Base-by-base conservation (phyloP, 2,797 vertebrate species). In the Anableps anableps region DNA sequence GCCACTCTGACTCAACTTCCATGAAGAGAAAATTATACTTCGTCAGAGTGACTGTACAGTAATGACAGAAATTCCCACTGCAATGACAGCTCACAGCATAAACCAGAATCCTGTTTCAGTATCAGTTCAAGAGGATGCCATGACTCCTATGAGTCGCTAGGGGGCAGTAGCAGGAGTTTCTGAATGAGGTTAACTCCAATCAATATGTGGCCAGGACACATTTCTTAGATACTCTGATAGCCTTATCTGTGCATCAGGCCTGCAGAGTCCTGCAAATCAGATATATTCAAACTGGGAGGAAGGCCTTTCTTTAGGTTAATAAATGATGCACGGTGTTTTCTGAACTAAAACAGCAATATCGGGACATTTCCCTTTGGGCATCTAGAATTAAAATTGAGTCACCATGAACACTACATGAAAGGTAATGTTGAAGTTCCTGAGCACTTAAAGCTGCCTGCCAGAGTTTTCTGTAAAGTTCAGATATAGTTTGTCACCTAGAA, bases 121-220 rank as follows among this genome's bases (percentile, higher is more conserved):
- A 31, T 43, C 31, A 0, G 9, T 6, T 48, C 4, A 17, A 75
- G 13, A 38, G 29, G 16, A 38, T 66, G 66, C 13, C 4, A 47
- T 81, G 36, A 29, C 26, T 68, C 17, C 17, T 43, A 51, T 26
- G 0, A n/a, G 38, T 72, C 86, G 87, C 75, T 66, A 87, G 88
- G 75, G 38, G 83, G 86, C 50, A 76, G 71, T 77, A 26, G 60
- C 3, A 34, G 26, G 4, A 50, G 45, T 74, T 29, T 58, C 8
- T 45, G 60, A 10, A 58, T 43, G 58, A 71, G 29, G 48, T 7
- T 21, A 77, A 45, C 0, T 3, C 13, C 26, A 29, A 70, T 19
- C 5, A 50, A 1, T 55, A 6, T 43, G 45, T 26, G 4, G 26
- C 50, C 38, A 21, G 60, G 16, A n/a, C 53, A 43, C 16, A 38